Evolutionary conservation across 2,113 vertebrate species (phyloP), one percentile per base, ranked within the genome.

Genomic region (Psittacara wagleri): DNA sequence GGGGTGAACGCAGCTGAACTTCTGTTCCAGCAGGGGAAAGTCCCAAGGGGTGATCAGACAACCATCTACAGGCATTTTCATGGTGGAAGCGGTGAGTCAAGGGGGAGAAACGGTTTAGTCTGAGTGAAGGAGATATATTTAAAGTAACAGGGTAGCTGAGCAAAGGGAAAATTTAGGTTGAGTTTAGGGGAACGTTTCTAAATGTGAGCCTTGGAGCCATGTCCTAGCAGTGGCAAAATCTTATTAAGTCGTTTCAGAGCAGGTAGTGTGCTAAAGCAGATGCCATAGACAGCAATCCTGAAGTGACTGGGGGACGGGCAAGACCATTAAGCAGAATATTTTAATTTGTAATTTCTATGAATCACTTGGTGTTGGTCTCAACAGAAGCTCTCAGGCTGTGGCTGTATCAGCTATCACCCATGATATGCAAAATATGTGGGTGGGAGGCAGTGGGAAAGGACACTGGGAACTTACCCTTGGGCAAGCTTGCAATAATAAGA

Each of bases 371-470:
- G 11, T 66, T 90, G 87, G 55, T 87, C 77, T 93, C 69, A 86
- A 63, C 62, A 94, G 88, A 93, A 91, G 25, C 63, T 95, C 4
- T 5, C 79, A 88, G 90, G 59, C 82, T 95, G 73, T 92, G 90
- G 79, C 76, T 85, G 37, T 86, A 78, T 76, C 79, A 87, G 88
- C 83, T 92, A 43, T 72, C 83, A 86, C 94, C 72, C 16, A 0
- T 94, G 72, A 70, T 93, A 94, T 83, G 80, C 94, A 95, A 95
- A 96, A 85, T 93, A 85, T 5, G 77, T 94, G 91, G 83, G 94
- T 95, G 79, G 68, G 78, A 92, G 54, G 82, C 92, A 93, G 75
- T 88, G 83, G 74, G 79, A 95, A 95, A 94, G 91, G 93, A 95
- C 93, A 91, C 49, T 57, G 44, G 86, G 70, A 95, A 88, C 92